phyloP scores from a whole-genome alignment of 2,797 vertebrate genomes.

The Caiman crocodilus region DNA sequence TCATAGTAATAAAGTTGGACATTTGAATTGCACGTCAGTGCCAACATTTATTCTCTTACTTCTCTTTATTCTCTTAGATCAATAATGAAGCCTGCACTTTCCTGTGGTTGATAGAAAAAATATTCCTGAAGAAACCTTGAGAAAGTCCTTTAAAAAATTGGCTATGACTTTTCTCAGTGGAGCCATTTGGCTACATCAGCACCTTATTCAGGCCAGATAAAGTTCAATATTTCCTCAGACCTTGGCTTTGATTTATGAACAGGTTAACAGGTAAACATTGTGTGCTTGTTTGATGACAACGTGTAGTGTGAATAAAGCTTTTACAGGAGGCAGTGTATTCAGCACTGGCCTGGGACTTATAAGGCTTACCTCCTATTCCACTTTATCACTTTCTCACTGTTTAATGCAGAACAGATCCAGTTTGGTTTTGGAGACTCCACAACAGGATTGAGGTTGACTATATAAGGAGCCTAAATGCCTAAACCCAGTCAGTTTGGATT shows the following conservation, averaged over 20 bases:
- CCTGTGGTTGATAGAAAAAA: background rate
- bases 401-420: background rate
- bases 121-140: constrained; percentile 27
- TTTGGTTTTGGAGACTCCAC: no score
- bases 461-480: no score
- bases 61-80: background rate
- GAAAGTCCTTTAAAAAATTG: constrained; percentile 34
- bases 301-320: constrained; percentile 16
- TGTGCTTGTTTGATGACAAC: background rate
- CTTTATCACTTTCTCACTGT: background rate
- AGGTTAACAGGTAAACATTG: background rate
- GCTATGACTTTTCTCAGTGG: background rate
- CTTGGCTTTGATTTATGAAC: background rate
- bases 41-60: constrained; percentile 16
- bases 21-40: background rate
- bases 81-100: background rate
- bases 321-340: constrained; percentile 31
- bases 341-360: constrained; percentile 18
- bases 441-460: no score
- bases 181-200: background rate
- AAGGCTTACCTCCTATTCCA: background rate
- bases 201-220: background rate
- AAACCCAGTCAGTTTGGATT: no score
- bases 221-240: background rate
- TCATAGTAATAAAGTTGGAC: background rate